Conservation (phyloP, 2,113 vertebrate genomes). For the Platanista minor region DNA sequence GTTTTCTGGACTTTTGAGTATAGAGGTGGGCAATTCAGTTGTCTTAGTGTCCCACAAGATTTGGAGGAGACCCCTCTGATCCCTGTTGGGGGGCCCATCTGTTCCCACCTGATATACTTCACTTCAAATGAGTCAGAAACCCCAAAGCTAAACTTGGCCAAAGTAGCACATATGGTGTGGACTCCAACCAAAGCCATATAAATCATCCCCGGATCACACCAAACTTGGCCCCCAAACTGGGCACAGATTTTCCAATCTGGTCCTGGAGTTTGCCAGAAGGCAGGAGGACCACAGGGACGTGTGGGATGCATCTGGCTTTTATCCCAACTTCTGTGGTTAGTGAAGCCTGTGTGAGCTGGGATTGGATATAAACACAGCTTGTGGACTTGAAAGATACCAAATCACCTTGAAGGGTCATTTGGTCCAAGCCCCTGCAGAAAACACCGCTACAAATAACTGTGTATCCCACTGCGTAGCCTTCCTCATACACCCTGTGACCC, state of each 20-base stretch:
- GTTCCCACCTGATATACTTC: conserved; percentile 51
- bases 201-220: conserved; percentile 61
- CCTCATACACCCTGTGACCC: too few relatives aligned
- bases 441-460: background rate
- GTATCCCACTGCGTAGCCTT: background rate
- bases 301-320: conserved; percentile 59
- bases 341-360: conserved; percentile 46
- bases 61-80: conserved; percentile 39
- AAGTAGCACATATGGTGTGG: conserved; percentile 53
- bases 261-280: conserved; percentile 66
- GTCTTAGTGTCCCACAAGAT: conserved; percentile 9
- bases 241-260: conserved; percentile 65
- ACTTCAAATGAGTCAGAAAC: conserved; percentile 62
- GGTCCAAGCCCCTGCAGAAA: background rate
- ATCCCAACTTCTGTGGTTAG: conserved; percentile 63
- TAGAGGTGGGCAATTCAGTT: conserved; percentile 10
- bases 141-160: conserved; percentile 60
- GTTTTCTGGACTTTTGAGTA: conserved; percentile 20
- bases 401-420: conserved; percentile 53
- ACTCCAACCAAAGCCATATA: conserved; percentile 52
- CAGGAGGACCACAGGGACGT: conserved; percentile 63
- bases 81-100: conserved; percentile 57
- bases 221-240: conserved; percentile 58
- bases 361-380: conserved; percentile 28
- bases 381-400: background rate